These are phyloP conservation scores for Ophion costatus DNA, from an alignment of 2,888 invertebrate species.

Conservation along the genomic window DNA sequence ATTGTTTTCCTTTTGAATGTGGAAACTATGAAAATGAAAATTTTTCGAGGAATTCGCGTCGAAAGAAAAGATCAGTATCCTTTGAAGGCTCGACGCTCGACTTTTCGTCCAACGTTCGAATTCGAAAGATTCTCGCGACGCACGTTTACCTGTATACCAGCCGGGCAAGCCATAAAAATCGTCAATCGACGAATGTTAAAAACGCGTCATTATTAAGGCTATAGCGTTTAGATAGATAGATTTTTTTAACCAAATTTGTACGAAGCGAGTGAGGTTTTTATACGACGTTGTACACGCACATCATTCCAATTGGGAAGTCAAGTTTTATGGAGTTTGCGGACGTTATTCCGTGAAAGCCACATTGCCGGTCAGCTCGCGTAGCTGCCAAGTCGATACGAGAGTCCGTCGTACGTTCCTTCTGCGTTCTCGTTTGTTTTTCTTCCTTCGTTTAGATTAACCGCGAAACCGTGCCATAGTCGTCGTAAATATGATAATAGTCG, in stretches of 20 bases:
- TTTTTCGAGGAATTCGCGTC: too few species aligned
- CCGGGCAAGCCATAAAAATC: not conserved
- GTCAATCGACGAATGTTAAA: too few species aligned
- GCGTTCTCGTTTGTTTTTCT: slow-evolving; percentile 22
- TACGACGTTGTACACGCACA: slow-evolving; percentile 8
- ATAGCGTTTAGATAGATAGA: slow-evolving; percentile 54
- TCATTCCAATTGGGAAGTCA: slow-evolving; percentile 46
- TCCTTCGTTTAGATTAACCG: slow-evolving; percentile 48
- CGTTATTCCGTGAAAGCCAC: not conserved
- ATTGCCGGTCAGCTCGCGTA: not conserved
- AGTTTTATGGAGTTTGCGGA: slow-evolving; percentile 13
- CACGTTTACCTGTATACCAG: too few species aligned
- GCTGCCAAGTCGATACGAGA: slow-evolving; percentile 4
- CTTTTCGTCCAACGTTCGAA: too few species aligned
- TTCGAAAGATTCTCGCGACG: too few species aligned
- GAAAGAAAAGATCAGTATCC: too few species aligned
- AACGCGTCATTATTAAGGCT: slow-evolving; percentile 10
- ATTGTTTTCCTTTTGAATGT: too few species aligned
- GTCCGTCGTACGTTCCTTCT: slow-evolving; percentile 41
- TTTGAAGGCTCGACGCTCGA: not conserved
- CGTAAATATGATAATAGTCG: slow-evolving; percentile 58
- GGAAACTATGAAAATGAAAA: too few species aligned
- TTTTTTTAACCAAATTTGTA: slow-evolving; percentile 46
- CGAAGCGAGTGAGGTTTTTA: slow-evolving; percentile 6
- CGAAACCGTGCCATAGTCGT: slow-evolving; percentile 70